Evolutionary conservation across 2,888 invertebrate species (phyloP).

Genomic region (Tetanocera ferruginea): DNA sequence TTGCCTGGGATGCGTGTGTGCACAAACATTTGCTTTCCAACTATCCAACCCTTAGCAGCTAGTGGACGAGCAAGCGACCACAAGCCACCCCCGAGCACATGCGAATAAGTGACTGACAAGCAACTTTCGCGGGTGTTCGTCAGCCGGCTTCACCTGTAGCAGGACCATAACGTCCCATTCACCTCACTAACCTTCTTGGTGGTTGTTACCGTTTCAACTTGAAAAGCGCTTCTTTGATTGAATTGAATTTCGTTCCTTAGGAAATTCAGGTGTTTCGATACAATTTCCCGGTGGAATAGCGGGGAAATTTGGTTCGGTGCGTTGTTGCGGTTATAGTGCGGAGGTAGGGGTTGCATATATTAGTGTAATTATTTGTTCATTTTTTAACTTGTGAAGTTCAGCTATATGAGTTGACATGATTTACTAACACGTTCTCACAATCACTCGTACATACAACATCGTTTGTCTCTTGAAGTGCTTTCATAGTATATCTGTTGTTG

Average conservation of each 20-base stretch:
- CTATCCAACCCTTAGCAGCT: constrained; percentile 14
- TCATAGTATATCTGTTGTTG: neutral
- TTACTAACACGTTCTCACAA: constrained; percentile 43
- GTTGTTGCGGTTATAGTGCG: neutral
- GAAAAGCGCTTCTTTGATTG: constrained; percentile 42
- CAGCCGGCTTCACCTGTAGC: constrained; percentile 22
- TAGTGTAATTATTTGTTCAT: constrained; percentile 61
- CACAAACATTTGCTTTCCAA: neutral
- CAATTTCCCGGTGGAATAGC: neutral
- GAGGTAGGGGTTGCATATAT: constrained; percentile 45
- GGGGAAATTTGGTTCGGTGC: neutral
- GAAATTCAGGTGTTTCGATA: constrained; percentile 48
- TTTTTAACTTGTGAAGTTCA: constrained; percentile 37
- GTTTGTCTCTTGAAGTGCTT: neutral
- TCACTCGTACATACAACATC: neutral
- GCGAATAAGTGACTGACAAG: neutral
- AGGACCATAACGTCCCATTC: neutral
- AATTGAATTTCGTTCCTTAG: constrained; percentile 38
- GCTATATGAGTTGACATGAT: constrained; percentile 62
- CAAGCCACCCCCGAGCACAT: neutral
- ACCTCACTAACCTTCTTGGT: constrained; percentile 46
- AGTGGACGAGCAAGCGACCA: constrained; percentile 21
- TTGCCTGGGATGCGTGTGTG: constrained; percentile 23
- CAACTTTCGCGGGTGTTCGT: constrained; percentile 4
- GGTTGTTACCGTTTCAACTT: constrained; percentile 49